phyloP scores from a whole-genome alignment of 2,113 vertebrate genomes.

The Colaptes auratus region DNA sequence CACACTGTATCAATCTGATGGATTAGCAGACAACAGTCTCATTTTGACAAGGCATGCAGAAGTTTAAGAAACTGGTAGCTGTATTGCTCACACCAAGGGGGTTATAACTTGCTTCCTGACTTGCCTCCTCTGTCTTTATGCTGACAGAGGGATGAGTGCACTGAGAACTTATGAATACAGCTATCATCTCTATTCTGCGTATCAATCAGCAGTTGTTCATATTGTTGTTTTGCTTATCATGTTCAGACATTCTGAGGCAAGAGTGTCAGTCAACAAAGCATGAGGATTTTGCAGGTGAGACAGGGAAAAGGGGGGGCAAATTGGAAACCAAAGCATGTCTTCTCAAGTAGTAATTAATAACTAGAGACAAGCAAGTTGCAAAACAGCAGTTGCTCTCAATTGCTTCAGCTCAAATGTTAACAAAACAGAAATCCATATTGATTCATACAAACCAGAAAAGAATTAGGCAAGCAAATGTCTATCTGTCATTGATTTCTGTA shows the following conservation, averaged over 20 bases:
- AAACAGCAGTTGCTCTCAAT: background rate
- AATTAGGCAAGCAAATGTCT: background rate
- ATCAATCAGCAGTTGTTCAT: background rate
- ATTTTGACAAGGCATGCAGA: background rate
- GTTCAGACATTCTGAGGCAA: background rate
- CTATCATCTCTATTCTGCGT: background rate
- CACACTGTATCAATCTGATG: background rate
- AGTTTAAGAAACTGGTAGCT: background rate
- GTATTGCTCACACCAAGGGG: background rate
- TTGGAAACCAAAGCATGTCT: background rate
- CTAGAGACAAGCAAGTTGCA: background rate
- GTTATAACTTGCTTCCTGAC: background rate
- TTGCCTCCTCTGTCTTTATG: background rate
- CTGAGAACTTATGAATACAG: background rate
- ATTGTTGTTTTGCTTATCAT: background rate
- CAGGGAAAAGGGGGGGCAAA: background rate
- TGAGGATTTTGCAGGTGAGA: background rate
- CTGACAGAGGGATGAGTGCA: background rate
- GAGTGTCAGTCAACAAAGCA: background rate
- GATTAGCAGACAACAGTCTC: background rate
- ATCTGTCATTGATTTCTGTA: background rate
- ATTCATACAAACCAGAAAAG: background rate
- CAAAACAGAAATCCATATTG: background rate
- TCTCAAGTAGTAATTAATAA: background rate
- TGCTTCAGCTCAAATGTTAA: background rate